phyloP scores from a whole-genome alignment of 2,888 invertebrate species.

The Drosophila subsilvestris region DNA sequence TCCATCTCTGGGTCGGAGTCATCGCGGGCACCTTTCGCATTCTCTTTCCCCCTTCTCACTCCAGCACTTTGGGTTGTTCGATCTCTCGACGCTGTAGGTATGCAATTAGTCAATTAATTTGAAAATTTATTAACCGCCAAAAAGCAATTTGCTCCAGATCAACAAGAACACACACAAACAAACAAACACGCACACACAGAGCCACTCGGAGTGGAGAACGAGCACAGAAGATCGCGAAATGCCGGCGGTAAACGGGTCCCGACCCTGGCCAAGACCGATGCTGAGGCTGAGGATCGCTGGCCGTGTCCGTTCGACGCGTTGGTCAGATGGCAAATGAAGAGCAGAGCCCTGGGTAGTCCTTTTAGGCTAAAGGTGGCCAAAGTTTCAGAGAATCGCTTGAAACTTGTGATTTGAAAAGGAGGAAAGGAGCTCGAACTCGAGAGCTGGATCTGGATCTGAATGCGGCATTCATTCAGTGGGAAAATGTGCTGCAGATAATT shows the following conservation, averaged over 20 bases:
- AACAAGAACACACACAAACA: constrained; percentile 53
- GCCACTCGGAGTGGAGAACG: constrained; percentile 6
- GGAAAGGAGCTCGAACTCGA: constrained; percentile 8
- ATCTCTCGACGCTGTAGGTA: constrained; percentile 67
- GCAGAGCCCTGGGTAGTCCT: constrained; percentile 1
- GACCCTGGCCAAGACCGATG: constrained; percentile 35
- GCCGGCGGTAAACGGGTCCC: constrained; percentile 79
- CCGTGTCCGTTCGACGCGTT: constrained; percentile 30
- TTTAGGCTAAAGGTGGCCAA: constrained; percentile 29
- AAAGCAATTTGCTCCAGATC: constrained; percentile 76
- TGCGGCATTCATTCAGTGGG: constrained; percentile 14
- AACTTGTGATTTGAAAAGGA: constrained; percentile 29
- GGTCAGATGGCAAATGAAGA: constrained; percentile 47
- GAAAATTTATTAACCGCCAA: constrained; percentile 81
- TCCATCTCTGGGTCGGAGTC: constrained; percentile 22
- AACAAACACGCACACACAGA: constrained; percentile 7
- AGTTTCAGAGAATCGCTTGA: constrained; percentile 40
- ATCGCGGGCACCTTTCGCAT: too few relatives aligned
- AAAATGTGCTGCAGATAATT: constrained; percentile 66
- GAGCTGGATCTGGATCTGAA: not conserved
- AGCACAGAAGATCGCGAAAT: constrained; percentile 55
- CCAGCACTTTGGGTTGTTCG: not conserved
- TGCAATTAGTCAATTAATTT: constrained; percentile 82
- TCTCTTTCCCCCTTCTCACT: too few relatives aligned
- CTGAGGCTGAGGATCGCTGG: constrained; percentile 5